Conservation (phyloP, 53 echinoderm and acorn worm species). For the Antedon mediterranea region DNA sequence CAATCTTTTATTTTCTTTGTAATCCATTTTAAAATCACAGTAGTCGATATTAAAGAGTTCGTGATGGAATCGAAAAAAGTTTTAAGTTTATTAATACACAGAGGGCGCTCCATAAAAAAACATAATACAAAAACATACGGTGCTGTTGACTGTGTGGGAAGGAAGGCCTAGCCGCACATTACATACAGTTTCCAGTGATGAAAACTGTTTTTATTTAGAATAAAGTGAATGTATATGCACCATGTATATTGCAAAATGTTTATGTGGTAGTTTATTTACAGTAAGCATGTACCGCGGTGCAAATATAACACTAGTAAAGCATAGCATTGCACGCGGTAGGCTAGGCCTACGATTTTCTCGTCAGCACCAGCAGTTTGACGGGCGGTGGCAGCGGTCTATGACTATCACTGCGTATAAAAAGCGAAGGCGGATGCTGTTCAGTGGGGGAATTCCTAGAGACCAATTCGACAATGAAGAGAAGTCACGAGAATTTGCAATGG, state of each 20-base stretch:
- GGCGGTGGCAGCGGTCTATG: background rate
- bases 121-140: too few relatives aligned
- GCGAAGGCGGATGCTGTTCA: background rate
- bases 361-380: background rate
- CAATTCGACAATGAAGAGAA: conserved; percentile 15
- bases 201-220: too few relatives aligned
- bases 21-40: too few relatives aligned
- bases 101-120: too few relatives aligned
- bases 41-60: too few relatives aligned
- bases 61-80: too few relatives aligned
- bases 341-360: background rate
- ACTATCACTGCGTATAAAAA: background rate
- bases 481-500: conserved; percentile 15
- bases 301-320: background rate
- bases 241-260: background rate
- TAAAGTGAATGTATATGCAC: too few relatives aligned
- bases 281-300: background rate
- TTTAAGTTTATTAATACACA: too few relatives aligned
- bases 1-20: too few relatives aligned
- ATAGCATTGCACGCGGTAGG: background rate
- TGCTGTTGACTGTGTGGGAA: too few relatives aligned
- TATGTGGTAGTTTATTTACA: background rate
- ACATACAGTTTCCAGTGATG: too few relatives aligned
- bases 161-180: too few relatives aligned
- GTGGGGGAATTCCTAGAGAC: conserved; percentile 5